Conservation (phyloP, 2,797 vertebrate species). For the Tamandua tetradactyla region DNA sequence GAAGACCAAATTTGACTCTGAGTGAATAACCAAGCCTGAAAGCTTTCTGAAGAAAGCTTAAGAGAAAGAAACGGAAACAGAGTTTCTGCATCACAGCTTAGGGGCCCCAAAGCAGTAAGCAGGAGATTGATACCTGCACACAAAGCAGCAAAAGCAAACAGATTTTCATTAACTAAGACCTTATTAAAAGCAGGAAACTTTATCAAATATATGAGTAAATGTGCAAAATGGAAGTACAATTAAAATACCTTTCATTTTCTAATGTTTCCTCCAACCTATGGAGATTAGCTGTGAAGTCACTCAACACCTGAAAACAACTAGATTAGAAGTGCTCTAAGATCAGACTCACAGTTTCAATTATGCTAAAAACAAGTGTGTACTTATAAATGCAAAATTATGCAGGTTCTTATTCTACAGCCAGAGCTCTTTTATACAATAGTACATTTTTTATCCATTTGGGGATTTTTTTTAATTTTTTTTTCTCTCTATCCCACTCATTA, state of each 20-base stretch:
- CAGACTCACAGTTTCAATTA: not conserved
- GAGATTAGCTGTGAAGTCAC: not conserved
- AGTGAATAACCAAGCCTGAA: not conserved
- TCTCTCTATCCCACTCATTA: constrained; percentile 78
- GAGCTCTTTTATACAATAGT: constrained; percentile 44
- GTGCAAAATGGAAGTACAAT: not conserved
- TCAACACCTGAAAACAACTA: constrained; percentile 43
- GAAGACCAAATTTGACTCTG: not conserved
- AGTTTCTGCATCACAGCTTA: not conserved
- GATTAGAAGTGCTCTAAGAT: constrained; percentile 17
- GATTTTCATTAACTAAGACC: not conserved
- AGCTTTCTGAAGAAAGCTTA: not conserved
- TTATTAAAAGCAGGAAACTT: constrained; percentile 8
- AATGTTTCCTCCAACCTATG: not conserved
- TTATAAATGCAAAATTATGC: constrained; percentile 49
- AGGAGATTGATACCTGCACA: not conserved
- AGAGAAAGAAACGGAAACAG: not conserved
- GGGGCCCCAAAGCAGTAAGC: not conserved
- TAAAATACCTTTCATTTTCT: constrained; percentile 21
- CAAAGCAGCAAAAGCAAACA: not conserved
- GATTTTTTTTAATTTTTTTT: not conserved
- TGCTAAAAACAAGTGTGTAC: constrained; percentile 29
- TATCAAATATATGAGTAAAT: constrained; percentile 27
- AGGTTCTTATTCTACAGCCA: not conserved
- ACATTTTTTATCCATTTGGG: constrained; percentile 49